phyloP scores from a whole-genome alignment of 1,140 invertebrate genomes.

The Homalodisca vitripennis region DNA sequence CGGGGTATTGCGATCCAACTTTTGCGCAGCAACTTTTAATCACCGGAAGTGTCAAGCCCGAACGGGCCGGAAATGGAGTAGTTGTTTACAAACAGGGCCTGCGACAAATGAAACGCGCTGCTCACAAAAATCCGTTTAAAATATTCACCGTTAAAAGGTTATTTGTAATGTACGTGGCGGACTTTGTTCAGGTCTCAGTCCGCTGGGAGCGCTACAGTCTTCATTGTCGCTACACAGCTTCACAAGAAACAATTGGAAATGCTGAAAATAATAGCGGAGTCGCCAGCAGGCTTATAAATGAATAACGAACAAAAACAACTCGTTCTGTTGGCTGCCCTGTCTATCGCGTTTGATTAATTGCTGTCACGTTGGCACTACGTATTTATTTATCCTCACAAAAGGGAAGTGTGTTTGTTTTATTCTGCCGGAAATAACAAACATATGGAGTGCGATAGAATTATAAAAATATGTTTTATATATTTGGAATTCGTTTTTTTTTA shows the following conservation, averaged over 20 bases:
- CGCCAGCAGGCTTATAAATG: constrained; percentile 17
- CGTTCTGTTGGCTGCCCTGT: constrained; percentile 14
- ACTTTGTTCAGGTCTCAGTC: background rate
- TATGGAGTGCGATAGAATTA: background rate
- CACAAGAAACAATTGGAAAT: constrained; percentile 8
- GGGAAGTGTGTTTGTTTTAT: background rate
- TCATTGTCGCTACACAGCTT: background rate
- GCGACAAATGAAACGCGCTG: constrained; percentile 8
- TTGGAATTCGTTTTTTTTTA: background rate
- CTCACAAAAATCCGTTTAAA: constrained; percentile 14
- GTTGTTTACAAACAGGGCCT: no score
- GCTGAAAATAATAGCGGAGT: constrained; percentile 8
- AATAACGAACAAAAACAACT: constrained; percentile 13
- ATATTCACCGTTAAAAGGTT: constrained; percentile 6
- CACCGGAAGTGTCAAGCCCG: background rate
- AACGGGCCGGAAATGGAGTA: background rate
- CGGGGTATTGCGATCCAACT: no score
- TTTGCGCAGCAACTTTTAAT: constrained; percentile 4
- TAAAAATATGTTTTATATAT: constrained; percentile 2
- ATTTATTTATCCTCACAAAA: background rate
- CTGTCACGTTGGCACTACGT: constrained; percentile 8
- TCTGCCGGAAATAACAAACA: background rate
- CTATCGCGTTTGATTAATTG: constrained; percentile 17
- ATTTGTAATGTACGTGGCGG: constrained; percentile 8
- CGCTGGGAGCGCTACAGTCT: constrained; percentile 6